These are phyloP conservation scores for Linnaemya tessellans DNA, from an alignment of 2,888 invertebrate species.

Conservation along the genomic window DNA sequence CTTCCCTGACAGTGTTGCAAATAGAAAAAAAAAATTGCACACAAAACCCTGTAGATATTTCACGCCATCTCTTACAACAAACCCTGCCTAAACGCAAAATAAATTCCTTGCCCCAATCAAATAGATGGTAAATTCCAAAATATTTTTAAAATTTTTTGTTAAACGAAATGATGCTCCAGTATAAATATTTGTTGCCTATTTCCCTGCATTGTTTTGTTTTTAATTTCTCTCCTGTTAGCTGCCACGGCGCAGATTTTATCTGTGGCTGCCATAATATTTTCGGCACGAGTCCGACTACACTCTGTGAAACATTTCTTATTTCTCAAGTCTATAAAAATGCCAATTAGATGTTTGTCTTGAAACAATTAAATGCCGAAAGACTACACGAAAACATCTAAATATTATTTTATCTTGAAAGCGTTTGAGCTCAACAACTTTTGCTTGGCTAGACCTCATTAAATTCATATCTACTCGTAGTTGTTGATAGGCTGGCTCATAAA, in stretches of 20 bases:
- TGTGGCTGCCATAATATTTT: conserved; percentile 1
- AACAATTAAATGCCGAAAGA: conserved; percentile 41
- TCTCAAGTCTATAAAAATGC: conserved; percentile 43
- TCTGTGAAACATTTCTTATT: conserved; percentile 7
- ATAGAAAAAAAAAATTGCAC: no score
- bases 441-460: conserved; percentile 51
- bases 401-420: conserved; percentile 14
- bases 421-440: conserved; percentile 27
- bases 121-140: no score
- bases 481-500: conserved; percentile 53
- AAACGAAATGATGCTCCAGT: no score
- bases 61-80: no score
- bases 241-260: background rate
- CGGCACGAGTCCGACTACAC: conserved; percentile 19
- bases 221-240: background rate
- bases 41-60: no score
- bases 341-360: conserved; percentile 55
- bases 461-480: conserved; percentile 56
- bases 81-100: no score
- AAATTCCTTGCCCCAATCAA: no score
- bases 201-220: background rate
- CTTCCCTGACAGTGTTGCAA: no score
- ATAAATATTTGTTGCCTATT: background rate
- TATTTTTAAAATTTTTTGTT: background rate
- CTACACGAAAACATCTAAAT: conserved; percentile 31